These are phyloP conservation scores for Leptinotarsa haldemani DNA, from an alignment of 2,888 invertebrate genomes.

Conservation along the genomic window DNA sequence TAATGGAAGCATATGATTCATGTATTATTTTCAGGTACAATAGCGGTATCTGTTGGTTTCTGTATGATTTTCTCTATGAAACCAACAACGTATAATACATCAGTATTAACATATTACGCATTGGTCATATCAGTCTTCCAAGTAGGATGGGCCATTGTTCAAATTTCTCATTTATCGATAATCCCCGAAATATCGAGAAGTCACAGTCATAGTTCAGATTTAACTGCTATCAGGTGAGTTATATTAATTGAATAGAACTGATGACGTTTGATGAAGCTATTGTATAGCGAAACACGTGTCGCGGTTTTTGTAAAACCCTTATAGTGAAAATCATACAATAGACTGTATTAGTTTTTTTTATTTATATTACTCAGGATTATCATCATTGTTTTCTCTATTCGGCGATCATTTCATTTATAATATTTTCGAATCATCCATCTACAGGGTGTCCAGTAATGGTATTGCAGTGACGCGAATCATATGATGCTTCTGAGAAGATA, in stretches of 20 bases:
- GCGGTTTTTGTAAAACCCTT: too few species aligned
- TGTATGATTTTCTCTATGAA: slow-evolving; percentile 82
- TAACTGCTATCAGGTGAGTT: slow-evolving; percentile 88
- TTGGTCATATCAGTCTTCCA: slow-evolving; percentile 81
- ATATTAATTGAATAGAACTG: too few species aligned
- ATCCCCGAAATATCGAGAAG: slow-evolving; percentile 84
- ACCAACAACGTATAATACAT: slow-evolving; percentile 66
- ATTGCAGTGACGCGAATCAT: too few species aligned
- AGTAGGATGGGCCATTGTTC: slow-evolving; percentile 93
- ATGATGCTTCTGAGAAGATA: too few species aligned
- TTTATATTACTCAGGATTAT: slow-evolving; percentile 69
- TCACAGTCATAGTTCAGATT: slow-evolving; percentile 77
- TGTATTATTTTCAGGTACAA: slow-evolving; percentile 67
- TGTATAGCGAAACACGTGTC: too few species aligned
- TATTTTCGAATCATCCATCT: too few species aligned
- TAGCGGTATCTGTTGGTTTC: slow-evolving; percentile 79
- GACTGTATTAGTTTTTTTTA: too few species aligned
- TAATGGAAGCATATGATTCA: not conserved
- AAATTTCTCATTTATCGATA: slow-evolving; percentile 92
- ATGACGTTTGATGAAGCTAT: too few species aligned
- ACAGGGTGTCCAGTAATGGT: too few species aligned
- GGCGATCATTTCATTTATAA: too few species aligned
- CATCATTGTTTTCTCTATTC: too few species aligned
- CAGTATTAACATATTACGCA: slow-evolving; percentile 71
- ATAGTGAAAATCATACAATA: too few species aligned